Evolutionary conservation across 2,113 vertebrate species (phyloP), one percentile per base, ranked within the genome.

Genomic region (Cynoglossus semilaevis): DNA sequence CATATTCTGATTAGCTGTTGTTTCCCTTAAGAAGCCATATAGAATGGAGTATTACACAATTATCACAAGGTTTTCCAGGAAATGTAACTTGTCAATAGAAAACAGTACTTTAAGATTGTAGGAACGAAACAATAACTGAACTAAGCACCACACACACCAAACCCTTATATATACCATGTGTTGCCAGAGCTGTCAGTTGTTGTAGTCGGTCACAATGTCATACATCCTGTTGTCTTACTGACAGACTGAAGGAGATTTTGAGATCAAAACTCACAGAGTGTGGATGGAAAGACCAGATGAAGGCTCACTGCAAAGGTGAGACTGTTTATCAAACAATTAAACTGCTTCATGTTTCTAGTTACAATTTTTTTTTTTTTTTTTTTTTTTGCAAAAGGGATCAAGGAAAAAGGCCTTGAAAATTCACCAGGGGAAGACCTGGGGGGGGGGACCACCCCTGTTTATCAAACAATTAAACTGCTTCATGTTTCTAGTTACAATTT

Each of bases 271-370:
- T 99, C 83, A 96, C 95, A 51, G 96, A 99, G 83, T 98, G 96
- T 11, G 96, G 96, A 57, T 99, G 96, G 96, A 96, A 94, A 87
- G 96, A 99, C 87, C 95, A 99, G 58, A 87, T 99, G 78, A 98
- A 97, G 83, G 96, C 96, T 66, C 93, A 96, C 44, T 98, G 95
- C 87, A 99, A 96, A 98, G 96, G 96, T 97, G 92, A 9, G 0
- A 9, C 34, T 44, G 47, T 15, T n/a, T 36, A 36, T 9, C 11
- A 12, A 45, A 15, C 17, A n/a, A 15, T 14, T 46, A 1, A 36
- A 6, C 34, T 5, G 15, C n/a, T 34, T 4, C n/a, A 41, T 52
- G 22, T 46, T 29, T 13, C 4, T 7, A 38, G 9, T 38, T 41
- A 11, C 12, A 12, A 13, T 11, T 41, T 11, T 4, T 0, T 48